These are phyloP conservation scores for Protosalanx chinensis DNA, from an alignment of 2,797 vertebrate species.

Conservation along the genomic window DNA sequence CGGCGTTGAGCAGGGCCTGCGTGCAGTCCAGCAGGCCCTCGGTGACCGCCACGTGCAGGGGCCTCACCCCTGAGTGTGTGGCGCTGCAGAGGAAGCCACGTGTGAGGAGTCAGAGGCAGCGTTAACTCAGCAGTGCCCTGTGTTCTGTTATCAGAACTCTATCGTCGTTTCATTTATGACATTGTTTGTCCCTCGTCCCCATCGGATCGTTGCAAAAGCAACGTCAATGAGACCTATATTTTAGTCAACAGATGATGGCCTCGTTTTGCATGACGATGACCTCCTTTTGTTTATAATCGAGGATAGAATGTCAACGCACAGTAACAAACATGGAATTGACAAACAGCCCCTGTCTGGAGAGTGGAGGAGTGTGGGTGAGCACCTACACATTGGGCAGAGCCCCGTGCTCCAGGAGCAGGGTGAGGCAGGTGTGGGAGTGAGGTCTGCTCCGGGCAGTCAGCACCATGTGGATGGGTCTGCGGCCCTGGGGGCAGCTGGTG, in stretches of 20 bases:
- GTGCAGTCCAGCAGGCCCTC: constrained; percentile 61
- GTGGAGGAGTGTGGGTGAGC: neutral
- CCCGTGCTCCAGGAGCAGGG: constrained; percentile 59
- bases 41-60: constrained; percentile 66
- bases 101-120: neutral
- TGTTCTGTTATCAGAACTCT: too few relatives aligned
- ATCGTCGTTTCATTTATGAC: too few relatives aligned
- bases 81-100: constrained; percentile 34
- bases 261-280: too few relatives aligned
- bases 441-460: constrained; percentile 45
- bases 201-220: neutral
- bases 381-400: constrained; percentile 59
- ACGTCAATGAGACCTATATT: too few relatives aligned
- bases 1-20: constrained; percentile 50
- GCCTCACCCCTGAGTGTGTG: constrained; percentile 55
- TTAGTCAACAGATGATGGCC: too few relatives aligned
- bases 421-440: constrained; percentile 47
- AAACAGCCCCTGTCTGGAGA: neutral
- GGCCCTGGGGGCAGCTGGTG: constrained; percentile 44
- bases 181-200: neutral
- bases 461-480: constrained; percentile 60
- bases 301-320: neutral
- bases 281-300: neutral
- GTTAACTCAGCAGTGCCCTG: too few relatives aligned
- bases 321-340: neutral